A percentile compares a stretch with the other conserved stretches of the same genome.
phyloP scores from a whole-genome alignment of 2,797 vertebrate species.

The Delichon dasypus region DNA sequence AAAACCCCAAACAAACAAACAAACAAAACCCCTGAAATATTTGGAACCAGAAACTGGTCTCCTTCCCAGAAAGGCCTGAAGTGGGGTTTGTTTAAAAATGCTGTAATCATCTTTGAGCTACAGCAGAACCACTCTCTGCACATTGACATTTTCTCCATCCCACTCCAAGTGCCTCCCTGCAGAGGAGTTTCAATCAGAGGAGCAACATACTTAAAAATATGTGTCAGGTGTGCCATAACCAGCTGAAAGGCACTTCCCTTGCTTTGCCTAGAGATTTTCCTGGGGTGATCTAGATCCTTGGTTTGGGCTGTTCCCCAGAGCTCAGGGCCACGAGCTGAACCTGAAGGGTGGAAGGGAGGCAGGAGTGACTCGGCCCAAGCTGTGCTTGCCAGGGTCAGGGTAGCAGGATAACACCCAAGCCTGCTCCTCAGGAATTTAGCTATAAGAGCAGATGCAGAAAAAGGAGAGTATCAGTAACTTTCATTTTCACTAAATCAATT shows the following conservation, averaged over 20 bases:
- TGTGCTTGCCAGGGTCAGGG: accelerated
- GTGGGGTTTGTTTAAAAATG: background rate
- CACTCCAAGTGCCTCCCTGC: background rate
- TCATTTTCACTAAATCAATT: slow-evolving; percentile 31
- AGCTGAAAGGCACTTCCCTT: background rate
- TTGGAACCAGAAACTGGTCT: background rate
- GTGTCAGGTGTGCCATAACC: background rate
- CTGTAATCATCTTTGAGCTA: background rate
- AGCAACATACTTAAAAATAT: background rate
- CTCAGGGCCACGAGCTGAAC: background rate
- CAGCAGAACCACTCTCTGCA: background rate
- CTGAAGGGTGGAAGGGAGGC: background rate
- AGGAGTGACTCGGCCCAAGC: background rate
- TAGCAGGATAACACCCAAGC: background rate
- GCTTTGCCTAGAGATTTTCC: background rate
- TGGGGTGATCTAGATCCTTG: accelerated
- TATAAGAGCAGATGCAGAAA: background rate
- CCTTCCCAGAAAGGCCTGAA: background rate
- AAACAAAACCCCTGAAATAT: background rate
- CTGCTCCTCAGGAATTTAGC: background rate
- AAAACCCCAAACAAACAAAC: too few species aligned
- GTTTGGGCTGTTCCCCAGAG: accelerated
- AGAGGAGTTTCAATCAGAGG: background rate
- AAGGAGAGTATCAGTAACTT: background rate
- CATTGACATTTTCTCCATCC: background rate